Evolutionary conservation across 2,113 vertebrate genomes (phyloP).

Genomic region (Bos indicus): DNA sequence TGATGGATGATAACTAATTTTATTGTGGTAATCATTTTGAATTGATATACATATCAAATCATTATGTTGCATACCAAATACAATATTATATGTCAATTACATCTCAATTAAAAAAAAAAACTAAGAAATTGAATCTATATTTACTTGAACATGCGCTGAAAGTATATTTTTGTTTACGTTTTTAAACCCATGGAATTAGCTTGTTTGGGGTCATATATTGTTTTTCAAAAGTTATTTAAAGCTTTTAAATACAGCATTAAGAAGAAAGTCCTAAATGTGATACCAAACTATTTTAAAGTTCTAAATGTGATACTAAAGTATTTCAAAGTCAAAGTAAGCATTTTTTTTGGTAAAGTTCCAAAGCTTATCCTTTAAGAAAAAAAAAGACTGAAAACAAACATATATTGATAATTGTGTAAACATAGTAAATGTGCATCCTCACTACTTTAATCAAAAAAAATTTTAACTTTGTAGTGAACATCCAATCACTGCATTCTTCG

Average conservation of each 20-base stretch:
- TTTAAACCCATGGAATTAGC: conserved; percentile 6
- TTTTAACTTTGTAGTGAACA: background rate
- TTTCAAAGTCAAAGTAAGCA: background rate
- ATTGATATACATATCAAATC: no score
- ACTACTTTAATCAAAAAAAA: background rate
- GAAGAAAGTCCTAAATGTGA: background rate
- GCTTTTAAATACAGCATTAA: background rate
- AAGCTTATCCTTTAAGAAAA: background rate
- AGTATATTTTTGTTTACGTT: background rate
- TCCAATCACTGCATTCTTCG: background rate
- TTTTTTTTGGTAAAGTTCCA: background rate
- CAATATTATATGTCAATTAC: no score
- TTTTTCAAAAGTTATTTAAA: background rate
- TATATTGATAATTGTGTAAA: background rate
- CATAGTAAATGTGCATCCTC: background rate
- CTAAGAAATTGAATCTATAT: background rate
- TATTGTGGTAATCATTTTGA: no score
- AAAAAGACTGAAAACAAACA: background rate
- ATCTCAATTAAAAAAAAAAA: no score
- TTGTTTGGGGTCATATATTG: background rate
- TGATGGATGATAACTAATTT: no score
- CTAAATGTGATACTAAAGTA: conserved; percentile 1
- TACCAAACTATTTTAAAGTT: background rate
- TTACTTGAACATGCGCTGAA: background rate
- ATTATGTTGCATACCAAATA: no score